Conservation (phyloP, 2,888 invertebrate species). For the Sipha maydis region DNA sequence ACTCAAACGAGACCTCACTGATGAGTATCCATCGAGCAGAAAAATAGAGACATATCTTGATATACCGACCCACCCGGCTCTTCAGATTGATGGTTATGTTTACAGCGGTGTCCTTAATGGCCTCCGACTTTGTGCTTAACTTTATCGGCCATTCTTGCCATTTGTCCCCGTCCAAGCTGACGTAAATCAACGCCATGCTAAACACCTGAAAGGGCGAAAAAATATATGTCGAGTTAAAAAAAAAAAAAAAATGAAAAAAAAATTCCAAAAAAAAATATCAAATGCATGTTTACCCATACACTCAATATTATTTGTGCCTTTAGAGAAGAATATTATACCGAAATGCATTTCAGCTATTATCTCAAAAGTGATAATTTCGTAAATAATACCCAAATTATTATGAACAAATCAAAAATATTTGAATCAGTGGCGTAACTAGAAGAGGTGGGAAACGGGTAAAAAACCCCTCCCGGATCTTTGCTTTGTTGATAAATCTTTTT, state of each 20-base stretch:
- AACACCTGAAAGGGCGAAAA: conserved; percentile 73
- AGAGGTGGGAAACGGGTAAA: no score
- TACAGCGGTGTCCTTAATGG: conserved; percentile 67
- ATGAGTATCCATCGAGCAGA: conserved; percentile 87
- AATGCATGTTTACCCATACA: conserved; percentile 19
- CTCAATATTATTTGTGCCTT: background rate
- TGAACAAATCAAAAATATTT: no score
- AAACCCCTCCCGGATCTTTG: no score
- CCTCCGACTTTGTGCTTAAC: conserved; percentile 69
- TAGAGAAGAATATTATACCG: no score
- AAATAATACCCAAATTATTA: no score
- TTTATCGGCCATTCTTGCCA: conserved; percentile 76
- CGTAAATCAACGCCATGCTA: conserved; percentile 79
- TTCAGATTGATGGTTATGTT: conserved; percentile 80
- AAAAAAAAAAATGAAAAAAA: no score
- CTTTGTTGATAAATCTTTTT: no score
- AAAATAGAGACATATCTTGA: conserved; percentile 80
- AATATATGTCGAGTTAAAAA: conserved; percentile 26
- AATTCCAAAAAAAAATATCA: no score
- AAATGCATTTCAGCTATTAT: no score
- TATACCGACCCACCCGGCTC: conserved; percentile 79
- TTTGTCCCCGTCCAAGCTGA: conserved; percentile 81
- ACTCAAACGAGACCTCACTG: conserved; percentile 87
- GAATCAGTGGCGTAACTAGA: no score
- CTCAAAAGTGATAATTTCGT: no score